Base-by-base conservation (phyloP, 2,113 vertebrate genomes). In the Alectura lathami region DNA sequence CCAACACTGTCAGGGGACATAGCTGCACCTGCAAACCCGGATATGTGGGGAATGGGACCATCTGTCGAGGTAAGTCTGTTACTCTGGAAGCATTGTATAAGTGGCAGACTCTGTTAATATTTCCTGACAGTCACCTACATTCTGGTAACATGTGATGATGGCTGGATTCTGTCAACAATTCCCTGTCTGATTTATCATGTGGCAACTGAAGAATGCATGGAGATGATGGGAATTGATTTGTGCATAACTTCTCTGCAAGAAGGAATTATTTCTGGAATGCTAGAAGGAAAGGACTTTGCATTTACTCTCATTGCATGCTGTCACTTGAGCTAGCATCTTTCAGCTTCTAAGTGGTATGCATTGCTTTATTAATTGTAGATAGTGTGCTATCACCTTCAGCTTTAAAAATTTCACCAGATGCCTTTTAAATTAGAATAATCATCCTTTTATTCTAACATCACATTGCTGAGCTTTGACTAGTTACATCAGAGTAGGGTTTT, bases 21-120 rank as follows among this genome's bases (percentile, higher is more conserved):
- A 98, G 98, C 98, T 99, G 99, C 93, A 99, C 98, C 97, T 99
- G 99, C 97, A 99, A 99, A 89, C 99, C 99, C 0, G 99, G 99
- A 42, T 99, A 99, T 1, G 98, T 99, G 96, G 99, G 99, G 56
- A 99, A 99, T 2, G 99, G 99, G 68, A 99, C 99, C 97, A 89
- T 98, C 97, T 99, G 99, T 97, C 97, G 97, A 98, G 99, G 99
- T 99, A 96, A 97, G 98, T 30, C 77, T 78, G 26, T 10, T 27
- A 0, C 38, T 66, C 36, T 2, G 10, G 83, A 36, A 87, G 42
- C 6, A 30, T 40, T 8, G 5, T 11, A 0, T 7, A 43, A 45
- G 13, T 53, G 47, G 9, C 82, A 40, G 5, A 20, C 32, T 88
- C 64, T 26, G 34, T 62, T 67, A 45, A 86, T 62, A 17, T 57